Conservation (phyloP, 2,888 invertebrate species). For the Epinotia ramella region DNA sequence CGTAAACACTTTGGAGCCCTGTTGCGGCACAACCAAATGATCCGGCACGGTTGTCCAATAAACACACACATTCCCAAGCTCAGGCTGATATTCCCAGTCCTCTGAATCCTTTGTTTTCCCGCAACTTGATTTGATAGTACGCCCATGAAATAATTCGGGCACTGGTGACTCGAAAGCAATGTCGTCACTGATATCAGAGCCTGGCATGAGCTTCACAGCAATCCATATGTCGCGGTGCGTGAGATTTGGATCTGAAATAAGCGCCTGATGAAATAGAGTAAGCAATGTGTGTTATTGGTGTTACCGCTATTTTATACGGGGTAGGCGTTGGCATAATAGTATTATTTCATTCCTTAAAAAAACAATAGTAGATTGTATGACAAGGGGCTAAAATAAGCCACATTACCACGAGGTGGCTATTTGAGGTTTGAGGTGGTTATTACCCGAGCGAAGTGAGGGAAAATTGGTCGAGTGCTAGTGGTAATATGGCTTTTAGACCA, state of each 20-base stretch:
- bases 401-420: too few relatives aligned
- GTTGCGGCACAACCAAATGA: slow-evolving; percentile 77
- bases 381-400: too few relatives aligned
- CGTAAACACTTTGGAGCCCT: slow-evolving; percentile 77
- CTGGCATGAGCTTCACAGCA: slow-evolving; percentile 74
- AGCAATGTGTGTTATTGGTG: neutral
- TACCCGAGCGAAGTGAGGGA: too few relatives aligned
- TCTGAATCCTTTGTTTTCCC: slow-evolving; percentile 75
- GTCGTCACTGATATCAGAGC: slow-evolving; percentile 69
- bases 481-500: too few relatives aligned
- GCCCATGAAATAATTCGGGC: slow-evolving; percentile 71
- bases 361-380: too few relatives aligned
- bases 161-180: slow-evolving; percentile 70
- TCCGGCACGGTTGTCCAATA: slow-evolving; percentile 82
- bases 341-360: too few relatives aligned
- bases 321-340: neutral
- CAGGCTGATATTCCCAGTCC: slow-evolving; percentile 70
- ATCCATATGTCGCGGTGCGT: slow-evolving; percentile 79
- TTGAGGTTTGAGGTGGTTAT: too few relatives aligned
- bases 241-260: slow-evolving; percentile 74
- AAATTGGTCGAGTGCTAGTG: too few relatives aligned
- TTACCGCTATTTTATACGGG: neutral
- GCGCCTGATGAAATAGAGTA: slow-evolving; percentile 20
- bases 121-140: slow-evolving; percentile 73
- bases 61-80: slow-evolving; percentile 72